Base-by-base conservation (phyloP, 2,797 vertebrate species). In the Gymnoscopelus microlampas region DNA sequence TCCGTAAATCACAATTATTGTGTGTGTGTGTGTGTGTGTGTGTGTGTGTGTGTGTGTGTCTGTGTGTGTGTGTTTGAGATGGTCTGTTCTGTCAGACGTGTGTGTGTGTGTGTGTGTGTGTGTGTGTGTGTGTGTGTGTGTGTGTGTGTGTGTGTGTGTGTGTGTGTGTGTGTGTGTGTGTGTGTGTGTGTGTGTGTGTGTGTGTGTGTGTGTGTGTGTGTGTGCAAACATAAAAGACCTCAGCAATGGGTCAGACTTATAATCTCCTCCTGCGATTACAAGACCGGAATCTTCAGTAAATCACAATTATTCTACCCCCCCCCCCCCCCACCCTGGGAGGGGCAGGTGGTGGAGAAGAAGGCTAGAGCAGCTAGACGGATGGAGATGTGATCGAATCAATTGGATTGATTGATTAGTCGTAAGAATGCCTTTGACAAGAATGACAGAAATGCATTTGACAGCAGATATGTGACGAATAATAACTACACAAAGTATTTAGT, bases 241-340 rank as follows among this genome's bases (percentile, higher is more conserved):
- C n/a, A 47, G 53, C 53, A 39, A 12, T 29, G 12, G 32, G 19
- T 14, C 63, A 63, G 73, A 80, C 80, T 85, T 85, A 32, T 32
- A 85, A 88, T 84, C 83, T 83, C 73, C 26, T 56, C 60, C 15
- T 70, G 65, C 6, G 24, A 83, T 85, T 85, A 74, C 50, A 68
- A 84, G 66, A 61, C 67, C 65, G 63, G 63, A 66, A 75, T 63
- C 61, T 85, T 66, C 80, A 58, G 61, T 61, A 81, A 65, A 77
- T 82, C 54, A 47, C 70, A 63, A 74, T 81, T 58, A 66, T 79
- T 66, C 66, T 4, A 59, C 81, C 53, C 74, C 70, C 72, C 35
- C 57, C 39, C 2, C 5, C 81, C 53, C 74, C 70, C 72, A 44
- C 57, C 39, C 2, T 6, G 19, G 19, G 19, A 19, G 19, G 19